Percentiles rank a stretch among this genome's conserved stretches.
Evolutionary conservation across 2,888 invertebrate genomes (phyloP).

Genomic region (Lasioglossum oenotherae): DNA sequence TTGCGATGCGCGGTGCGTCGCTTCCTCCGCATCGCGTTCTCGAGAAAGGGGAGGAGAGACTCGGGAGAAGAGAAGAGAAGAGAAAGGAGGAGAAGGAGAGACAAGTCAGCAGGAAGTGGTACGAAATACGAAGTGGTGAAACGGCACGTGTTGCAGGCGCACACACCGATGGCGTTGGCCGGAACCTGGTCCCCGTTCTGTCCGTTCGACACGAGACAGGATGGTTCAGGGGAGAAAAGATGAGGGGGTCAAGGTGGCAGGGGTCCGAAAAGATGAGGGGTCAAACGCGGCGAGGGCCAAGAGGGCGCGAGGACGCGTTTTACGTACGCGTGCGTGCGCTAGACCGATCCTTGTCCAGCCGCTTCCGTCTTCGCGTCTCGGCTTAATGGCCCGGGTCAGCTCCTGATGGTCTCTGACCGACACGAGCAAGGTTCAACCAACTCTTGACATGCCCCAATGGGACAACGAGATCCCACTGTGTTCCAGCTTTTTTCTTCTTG

Average conservation of each 20-base stretch:
- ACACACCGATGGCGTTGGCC: constrained; percentile 61
- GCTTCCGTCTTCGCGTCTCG: neutral
- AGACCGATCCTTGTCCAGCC: neutral
- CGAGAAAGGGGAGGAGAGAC: constrained; percentile 47
- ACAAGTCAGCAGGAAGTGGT: constrained; percentile 58
- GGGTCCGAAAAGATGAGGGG: constrained; percentile 54
- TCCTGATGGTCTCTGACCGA: constrained; percentile 6
- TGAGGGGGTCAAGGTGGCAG: constrained; percentile 64
- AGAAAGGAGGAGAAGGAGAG: constrained; percentile 47
- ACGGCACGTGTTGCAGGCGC: constrained; percentile 76
- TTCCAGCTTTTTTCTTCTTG: neutral
- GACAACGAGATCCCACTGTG: neutral
- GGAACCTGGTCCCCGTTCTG: constrained; percentile 43
- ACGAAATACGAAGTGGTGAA: constrained; percentile 70
- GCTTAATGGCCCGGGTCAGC: constrained; percentile 6
- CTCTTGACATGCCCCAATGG: neutral
- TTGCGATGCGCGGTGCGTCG: constrained; percentile 77
- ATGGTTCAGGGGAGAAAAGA: constrained; percentile 41
- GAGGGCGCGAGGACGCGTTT: constrained; percentile 57
- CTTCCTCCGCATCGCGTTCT: constrained; percentile 69
- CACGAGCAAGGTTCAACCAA: neutral
- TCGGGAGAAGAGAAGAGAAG: constrained; percentile 31
- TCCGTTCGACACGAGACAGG: constrained; percentile 47
- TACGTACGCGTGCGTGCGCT: constrained; percentile 31
- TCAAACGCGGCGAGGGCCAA: constrained; percentile 61